Base-by-base conservation (phyloP, 2,888 invertebrate genomes). In the Palloptera scutellata region DNA sequence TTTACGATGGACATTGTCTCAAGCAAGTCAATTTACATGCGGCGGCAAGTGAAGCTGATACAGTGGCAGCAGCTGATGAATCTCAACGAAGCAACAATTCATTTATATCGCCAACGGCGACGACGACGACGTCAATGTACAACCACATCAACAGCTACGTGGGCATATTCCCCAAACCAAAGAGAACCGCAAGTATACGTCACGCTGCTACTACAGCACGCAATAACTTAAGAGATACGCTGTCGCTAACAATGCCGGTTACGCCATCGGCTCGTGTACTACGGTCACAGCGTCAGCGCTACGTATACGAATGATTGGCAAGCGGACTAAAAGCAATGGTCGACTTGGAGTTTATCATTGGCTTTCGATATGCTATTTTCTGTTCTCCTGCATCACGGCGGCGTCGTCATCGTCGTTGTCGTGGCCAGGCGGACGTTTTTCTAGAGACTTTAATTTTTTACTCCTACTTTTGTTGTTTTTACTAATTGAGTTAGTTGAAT, bases 291-390 rank as follows among this genome's bases (percentile, higher is more conserved):
- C 74, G 81, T 1, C 78, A 80, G 42, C 76, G 75, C 13, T 78
- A 78, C 64, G 79, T 81, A 17, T 82, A 77, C 19, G 78, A 82
- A 79, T 82, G 83, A 83, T 82, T 74, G 68, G 60, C 55, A 61
- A 64, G 64, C 60, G 53, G 13, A 17, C 15, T 54, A 55, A n/a
- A 41, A 15, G 61, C 48, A 15, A 53, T 62, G 58, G 51, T 52
- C 15, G 58, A 53, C 52, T 42, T 67, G 45, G 58, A 61, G 58
- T 57, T 67, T 8, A 12, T 61, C 19, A 13, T 12, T 10, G 40
- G 57, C 41, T 57, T 57, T 13, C 12, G 40, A 57, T 57, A 19
- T 17, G 54, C 30, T 30, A 30, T 30, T 30, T 30, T 30, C 30
- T 30, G 30, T 30, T 2, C 30, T 30, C 30, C 2, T 30, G 30